These are phyloP conservation scores for Aphelenchoides fujianensis DNA, from an alignment of 1,140 invertebrate genomes.

Conservation along the genomic window DNA sequence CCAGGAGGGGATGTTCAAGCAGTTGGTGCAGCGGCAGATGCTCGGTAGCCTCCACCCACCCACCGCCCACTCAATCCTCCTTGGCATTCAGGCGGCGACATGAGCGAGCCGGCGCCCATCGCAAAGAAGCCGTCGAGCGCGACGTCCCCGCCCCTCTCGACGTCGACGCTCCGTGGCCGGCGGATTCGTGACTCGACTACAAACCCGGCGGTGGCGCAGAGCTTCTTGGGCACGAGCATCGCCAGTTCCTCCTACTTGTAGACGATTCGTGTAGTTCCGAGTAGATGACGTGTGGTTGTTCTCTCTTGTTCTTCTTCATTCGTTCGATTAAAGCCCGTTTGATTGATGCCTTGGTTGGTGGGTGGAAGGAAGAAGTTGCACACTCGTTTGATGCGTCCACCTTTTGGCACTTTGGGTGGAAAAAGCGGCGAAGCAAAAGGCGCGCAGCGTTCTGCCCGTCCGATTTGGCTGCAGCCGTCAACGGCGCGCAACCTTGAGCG, in stretches of 20 bases:
- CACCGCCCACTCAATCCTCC: not conserved
- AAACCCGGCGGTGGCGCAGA: slow-evolving; percentile 40
- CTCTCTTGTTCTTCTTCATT: not conserved
- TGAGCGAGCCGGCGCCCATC: slow-evolving; percentile 37
- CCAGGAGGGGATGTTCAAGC: slow-evolving; percentile 57
- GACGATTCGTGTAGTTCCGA: too few species aligned
- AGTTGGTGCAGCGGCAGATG: slow-evolving; percentile 61
- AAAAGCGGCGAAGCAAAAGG: not conserved
- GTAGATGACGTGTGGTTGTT: not conserved
- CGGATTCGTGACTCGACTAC: slow-evolving; percentile 20
- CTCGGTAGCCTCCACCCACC: too few species aligned
- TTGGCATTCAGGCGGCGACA: slow-evolving; percentile 30
- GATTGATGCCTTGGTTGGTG: too few species aligned
- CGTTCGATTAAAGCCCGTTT: too few species aligned
- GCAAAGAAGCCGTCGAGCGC: slow-evolving; percentile 30
- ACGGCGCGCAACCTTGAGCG: not conserved
- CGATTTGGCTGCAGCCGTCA: not conserved
- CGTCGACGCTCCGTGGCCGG: slow-evolving; percentile 8
- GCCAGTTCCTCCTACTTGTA: slow-evolving; percentile 42
- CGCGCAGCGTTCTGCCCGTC: not conserved
- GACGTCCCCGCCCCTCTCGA: not conserved
- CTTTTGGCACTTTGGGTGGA: not conserved
- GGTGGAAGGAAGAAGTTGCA: too few species aligned
- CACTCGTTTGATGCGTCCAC: not conserved
- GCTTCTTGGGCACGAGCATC: slow-evolving; percentile 55